phyloP scores from a whole-genome alignment of 1,140 invertebrate genomes.

The Fopius arisanus region DNA sequence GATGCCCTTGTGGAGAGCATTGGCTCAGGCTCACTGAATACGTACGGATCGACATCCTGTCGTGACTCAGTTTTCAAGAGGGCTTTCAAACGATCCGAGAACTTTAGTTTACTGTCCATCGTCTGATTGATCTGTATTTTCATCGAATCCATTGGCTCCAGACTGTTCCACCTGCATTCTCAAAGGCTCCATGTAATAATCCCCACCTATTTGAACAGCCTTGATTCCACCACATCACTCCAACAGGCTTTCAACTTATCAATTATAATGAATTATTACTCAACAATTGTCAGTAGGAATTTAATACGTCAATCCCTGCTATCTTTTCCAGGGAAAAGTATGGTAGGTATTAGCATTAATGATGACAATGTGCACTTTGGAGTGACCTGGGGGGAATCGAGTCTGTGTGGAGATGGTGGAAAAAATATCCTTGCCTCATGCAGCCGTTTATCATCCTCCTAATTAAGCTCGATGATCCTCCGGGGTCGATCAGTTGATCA shows the following conservation, averaged over 20 bases:
- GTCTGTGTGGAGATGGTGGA: neutral
- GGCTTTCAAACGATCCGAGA: slow-evolving; percentile 64
- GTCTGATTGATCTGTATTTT: slow-evolving; percentile 52
- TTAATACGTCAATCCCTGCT: no score
- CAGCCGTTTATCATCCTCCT: slow-evolving; percentile 18
- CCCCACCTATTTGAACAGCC: neutral
- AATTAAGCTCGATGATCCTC: neutral
- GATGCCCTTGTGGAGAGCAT: slow-evolving; percentile 46
- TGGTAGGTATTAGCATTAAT: no score
- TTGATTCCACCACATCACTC: neutral
- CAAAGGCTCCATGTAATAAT: slow-evolving; percentile 40
- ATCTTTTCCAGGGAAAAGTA: no score
- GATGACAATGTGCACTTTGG: neutral
- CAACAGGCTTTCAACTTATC: neutral
- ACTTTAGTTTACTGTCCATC: slow-evolving; percentile 67
- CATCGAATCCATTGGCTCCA: slow-evolving; percentile 44
- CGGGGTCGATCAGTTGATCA: neutral
- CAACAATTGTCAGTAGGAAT: neutral
- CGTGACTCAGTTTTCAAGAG: slow-evolving; percentile 60
- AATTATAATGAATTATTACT: neutral
- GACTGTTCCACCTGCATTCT: slow-evolving; percentile 52
- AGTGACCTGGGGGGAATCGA: neutral
- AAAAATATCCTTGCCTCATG: slow-evolving; percentile 24
- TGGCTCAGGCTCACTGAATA: slow-evolving; percentile 68
- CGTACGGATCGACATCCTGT: slow-evolving; percentile 67